Evolutionary conservation across 2,888 invertebrate genomes (phyloP).

Genomic region (Acronicta alni): DNA sequence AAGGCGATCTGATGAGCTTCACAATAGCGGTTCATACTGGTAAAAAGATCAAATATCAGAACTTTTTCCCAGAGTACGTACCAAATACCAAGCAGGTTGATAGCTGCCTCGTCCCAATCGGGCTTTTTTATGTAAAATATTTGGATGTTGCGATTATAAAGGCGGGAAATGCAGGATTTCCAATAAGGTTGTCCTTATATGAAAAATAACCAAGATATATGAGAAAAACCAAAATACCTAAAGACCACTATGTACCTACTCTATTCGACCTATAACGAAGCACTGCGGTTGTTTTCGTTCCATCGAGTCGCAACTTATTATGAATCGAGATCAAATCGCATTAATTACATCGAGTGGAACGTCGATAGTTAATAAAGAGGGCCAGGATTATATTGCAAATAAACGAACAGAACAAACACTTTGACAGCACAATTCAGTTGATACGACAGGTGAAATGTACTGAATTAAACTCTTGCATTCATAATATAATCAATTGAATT

Average conservation of each 20-base stretch:
- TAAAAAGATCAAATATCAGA: too few relatives aligned
- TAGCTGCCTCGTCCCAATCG: too few relatives aligned
- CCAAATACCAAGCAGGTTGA: too few relatives aligned
- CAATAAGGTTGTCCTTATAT: too few relatives aligned
- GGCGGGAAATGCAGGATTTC: too few relatives aligned
- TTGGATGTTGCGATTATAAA: too few relatives aligned
- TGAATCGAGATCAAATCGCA: constrained; percentile 58
- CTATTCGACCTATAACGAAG: constrained; percentile 35
- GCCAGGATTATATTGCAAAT: constrained; percentile 50
- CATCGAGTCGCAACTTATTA: constrained; percentile 45
- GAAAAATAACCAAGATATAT: too few relatives aligned
- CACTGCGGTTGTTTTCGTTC: constrained; percentile 23
- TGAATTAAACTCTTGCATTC: constrained; percentile 47
- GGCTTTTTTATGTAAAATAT: too few relatives aligned
- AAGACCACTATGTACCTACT: background rate
- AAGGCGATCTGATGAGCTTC: too few relatives aligned
- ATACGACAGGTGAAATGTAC: constrained; percentile 54
- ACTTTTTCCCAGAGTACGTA: too few relatives aligned
- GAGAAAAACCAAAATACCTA: too few relatives aligned
- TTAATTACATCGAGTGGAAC: constrained; percentile 58
- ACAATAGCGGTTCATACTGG: too few relatives aligned
- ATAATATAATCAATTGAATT: constrained; percentile 36
- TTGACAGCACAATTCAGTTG: constrained; percentile 52
- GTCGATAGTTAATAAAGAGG: constrained; percentile 53
- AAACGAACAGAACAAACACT: constrained; percentile 45